phyloP scores from a whole-genome alignment of 2,888 invertebrate genomes.

The Acleris laterana region DNA sequence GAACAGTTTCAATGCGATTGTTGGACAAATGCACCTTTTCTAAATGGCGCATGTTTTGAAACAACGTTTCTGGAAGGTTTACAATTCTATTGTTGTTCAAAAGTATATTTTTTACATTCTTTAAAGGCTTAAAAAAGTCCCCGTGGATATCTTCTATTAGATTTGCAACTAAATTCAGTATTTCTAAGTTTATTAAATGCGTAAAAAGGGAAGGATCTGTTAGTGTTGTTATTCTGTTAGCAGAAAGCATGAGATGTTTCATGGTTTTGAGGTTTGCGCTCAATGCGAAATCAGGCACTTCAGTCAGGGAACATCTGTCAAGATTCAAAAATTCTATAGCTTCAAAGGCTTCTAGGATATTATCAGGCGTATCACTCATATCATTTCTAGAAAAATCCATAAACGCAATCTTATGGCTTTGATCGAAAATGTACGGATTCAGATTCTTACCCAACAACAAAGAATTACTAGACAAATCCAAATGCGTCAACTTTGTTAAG shows the following conservation, averaged over 20 bases:
- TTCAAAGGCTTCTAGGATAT: conserved; percentile 52
- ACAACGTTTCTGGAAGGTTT: conserved; percentile 58
- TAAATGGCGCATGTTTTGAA: conserved; percentile 56
- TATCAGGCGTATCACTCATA: conserved; percentile 53
- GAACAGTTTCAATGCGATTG: conserved; percentile 60
- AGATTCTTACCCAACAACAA: conserved; percentile 52
- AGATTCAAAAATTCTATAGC: conserved; percentile 55
- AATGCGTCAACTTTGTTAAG: conserved; percentile 49
- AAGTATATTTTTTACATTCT: conserved; percentile 56
- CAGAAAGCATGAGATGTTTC: conserved; percentile 59
- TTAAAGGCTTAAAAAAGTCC: conserved; percentile 58
- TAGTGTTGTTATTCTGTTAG: conserved; percentile 59
- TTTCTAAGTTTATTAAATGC: conserved; percentile 58
- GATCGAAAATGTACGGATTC: conserved; percentile 53
- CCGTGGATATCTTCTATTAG: conserved; percentile 54
- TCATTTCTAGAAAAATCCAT: conserved; percentile 63
- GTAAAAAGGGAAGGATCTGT: conserved; percentile 49
- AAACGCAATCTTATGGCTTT: conserved; percentile 47
- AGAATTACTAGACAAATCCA: conserved; percentile 60
- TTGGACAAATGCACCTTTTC: conserved; percentile 62
- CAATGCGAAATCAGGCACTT: conserved; percentile 61
- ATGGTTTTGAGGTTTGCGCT: conserved; percentile 58
- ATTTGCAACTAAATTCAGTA: conserved; percentile 63
- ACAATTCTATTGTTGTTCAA: conserved; percentile 61
- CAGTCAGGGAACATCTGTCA: conserved; percentile 54